A percentile compares a stretch with the other conserved stretches of the same genome.
These are phyloP conservation scores for Drosophila sp. DNA, from an alignment of 1,140 invertebrate species.

Conservation along the genomic window DNA sequence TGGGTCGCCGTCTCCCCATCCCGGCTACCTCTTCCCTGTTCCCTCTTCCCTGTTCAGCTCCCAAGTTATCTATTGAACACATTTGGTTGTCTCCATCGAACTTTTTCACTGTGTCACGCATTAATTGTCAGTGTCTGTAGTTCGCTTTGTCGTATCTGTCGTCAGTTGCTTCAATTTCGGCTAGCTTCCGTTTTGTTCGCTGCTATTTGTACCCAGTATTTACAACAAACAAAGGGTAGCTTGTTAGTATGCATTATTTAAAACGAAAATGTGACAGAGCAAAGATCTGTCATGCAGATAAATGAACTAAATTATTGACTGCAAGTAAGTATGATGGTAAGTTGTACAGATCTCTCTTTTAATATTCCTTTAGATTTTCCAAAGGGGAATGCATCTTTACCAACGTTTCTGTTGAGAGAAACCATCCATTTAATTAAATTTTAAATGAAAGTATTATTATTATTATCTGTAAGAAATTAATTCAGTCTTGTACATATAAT, in stretches of 20 bases:
- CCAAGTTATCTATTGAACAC: constrained; percentile 65
- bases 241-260: neutral
- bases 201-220: constrained; percentile 33
- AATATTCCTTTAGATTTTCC: no score
- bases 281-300: no score
- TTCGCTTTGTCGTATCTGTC: constrained; percentile 42
- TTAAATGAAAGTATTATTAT: no score
- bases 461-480: neutral
- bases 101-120: constrained; percentile 52
- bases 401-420: no score
- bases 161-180: constrained; percentile 35
- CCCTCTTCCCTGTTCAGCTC: neutral
- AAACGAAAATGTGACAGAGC: no score
- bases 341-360: no score
- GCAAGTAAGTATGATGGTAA: no score
- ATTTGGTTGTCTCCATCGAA: constrained; percentile 30
- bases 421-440: no score
- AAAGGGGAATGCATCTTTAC: no score
- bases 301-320: no score
- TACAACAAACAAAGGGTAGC: neutral
- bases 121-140: constrained; percentile 58
- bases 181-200: constrained; percentile 41
- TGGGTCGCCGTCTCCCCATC: neutral
- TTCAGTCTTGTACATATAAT: neutral
- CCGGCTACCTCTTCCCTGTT: neutral